Conservation (phyloP, 2,888 invertebrate species). For the Empis stercorea region DNA sequence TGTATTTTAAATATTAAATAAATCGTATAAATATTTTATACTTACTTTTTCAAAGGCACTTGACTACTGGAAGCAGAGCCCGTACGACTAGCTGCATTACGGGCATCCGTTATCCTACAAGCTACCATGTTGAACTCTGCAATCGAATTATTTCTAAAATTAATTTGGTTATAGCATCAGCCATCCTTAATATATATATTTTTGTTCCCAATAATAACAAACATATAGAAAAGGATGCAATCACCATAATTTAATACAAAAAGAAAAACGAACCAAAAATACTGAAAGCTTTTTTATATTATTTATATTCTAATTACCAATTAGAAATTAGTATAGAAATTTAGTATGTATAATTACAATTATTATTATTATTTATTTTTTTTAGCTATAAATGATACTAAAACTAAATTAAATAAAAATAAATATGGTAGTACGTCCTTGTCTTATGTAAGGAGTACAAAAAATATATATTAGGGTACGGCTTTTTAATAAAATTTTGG, state of each 20-base stretch:
- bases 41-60: slow-evolving; percentile 98
- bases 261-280: too few relatives aligned
- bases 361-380: background rate
- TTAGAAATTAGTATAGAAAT: slow-evolving; percentile 1
- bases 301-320: too few relatives aligned
- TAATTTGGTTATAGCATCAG: slow-evolving; percentile 38
- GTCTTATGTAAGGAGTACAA: slow-evolving; percentile 13
- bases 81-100: slow-evolving; percentile 63
- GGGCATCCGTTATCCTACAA: slow-evolving; percentile 86
- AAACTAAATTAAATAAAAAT: background rate
- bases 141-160: slow-evolving; percentile 59
- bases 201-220: slow-evolving; percentile 1
- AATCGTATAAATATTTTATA: too few relatives aligned
- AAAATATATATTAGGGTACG: slow-evolving; percentile 16
- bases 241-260: slow-evolving; percentile 9
- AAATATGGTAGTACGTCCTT: slow-evolving; percentile 11
- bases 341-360: background rate
- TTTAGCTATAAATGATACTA: background rate
- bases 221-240: slow-evolving; percentile 9
- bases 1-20: too few relatives aligned
- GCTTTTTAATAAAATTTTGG: slow-evolving; percentile 10
- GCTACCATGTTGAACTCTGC: slow-evolving; percentile 98
- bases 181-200: slow-evolving; percentile 31
- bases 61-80: slow-evolving; percentile 76
- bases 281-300: background rate